Evolutionary conservation across 2,113 vertebrate genomes (phyloP).

Genomic region (Polypterus bichir): DNA sequence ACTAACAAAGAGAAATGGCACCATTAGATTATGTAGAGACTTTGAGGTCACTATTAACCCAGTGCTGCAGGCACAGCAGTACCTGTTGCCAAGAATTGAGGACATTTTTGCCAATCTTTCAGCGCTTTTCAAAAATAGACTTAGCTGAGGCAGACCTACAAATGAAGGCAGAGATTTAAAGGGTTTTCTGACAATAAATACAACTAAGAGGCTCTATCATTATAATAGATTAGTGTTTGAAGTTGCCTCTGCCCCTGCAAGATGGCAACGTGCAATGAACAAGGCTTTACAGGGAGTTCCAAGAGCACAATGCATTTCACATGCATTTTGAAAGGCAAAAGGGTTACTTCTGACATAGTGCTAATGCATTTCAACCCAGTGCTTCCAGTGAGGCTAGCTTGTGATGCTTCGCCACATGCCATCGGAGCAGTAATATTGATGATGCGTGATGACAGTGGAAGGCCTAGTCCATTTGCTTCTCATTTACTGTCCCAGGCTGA

Average conservation of each 20-base stretch:
- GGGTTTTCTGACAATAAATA: neutral
- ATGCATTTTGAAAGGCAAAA: neutral
- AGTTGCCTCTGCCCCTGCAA: neutral
- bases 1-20: neutral
- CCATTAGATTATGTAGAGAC: slow-evolving; percentile 1
- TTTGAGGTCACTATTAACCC: slow-evolving; percentile 5
- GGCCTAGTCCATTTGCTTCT: neutral
- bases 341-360: neutral
- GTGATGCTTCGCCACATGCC: slow-evolving; percentile 1
- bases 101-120: neutral
- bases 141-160: neutral
- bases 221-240: neutral
- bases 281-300: neutral
- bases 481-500: neutral
- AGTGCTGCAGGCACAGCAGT: neutral
- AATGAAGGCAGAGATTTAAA: neutral
- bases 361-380: neutral
- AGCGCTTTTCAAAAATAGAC: neutral
- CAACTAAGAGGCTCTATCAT: neutral
- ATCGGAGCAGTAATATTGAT: slow-evolving; percentile 1
- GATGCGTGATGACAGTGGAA: neutral
- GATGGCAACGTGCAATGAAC: neutral
- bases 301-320: neutral
- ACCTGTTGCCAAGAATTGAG: neutral
- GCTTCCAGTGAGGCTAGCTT: neutral